Conservation (phyloP, 2,797 vertebrate genomes). For the Acrossocheilus fasciatus region DNA sequence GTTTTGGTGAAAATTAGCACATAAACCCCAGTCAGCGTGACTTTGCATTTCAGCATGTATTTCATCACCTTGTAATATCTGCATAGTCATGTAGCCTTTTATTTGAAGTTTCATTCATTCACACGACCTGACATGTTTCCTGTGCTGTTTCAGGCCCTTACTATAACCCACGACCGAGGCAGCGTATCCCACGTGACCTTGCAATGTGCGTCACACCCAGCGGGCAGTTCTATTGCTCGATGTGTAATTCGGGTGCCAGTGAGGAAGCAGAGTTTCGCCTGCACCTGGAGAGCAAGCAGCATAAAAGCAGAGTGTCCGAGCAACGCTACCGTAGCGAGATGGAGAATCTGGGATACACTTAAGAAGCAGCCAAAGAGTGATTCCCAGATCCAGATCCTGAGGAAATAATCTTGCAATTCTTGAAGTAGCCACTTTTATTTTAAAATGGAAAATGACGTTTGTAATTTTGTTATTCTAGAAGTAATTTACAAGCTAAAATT, state of each 20-base stretch:
- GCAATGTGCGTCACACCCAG: conserved; percentile 99
- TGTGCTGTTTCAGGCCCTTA: conserved; percentile 86
- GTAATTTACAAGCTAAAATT: not conserved
- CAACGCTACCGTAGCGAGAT: conserved; percentile 95
- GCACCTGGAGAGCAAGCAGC: conserved; percentile 98
- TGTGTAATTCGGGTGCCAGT: conserved; percentile 95
- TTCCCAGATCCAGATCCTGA: not conserved
- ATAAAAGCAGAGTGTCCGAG: conserved; percentile 97
- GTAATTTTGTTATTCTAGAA: not conserved
- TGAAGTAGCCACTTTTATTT: conserved; percentile 42
- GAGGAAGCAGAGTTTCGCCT: conserved; percentile 96
- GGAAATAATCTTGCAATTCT: conserved; percentile 14
- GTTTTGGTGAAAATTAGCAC: not conserved
- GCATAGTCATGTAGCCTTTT: not conserved
- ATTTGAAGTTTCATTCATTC: not conserved
- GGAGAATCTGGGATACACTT: conserved; percentile 96
- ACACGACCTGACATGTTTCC: conserved; percentile 9
- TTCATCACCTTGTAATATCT: conserved; percentile 3
- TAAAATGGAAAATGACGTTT: not conserved
- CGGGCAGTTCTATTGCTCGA: conserved; percentile 98
- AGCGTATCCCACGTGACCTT: conserved; percentile 94
- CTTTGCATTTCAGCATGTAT: not conserved
- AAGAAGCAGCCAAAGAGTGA: conserved; percentile 61
- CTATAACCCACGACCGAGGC: conserved; percentile 93
- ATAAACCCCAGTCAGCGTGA: not conserved